Percentiles rank a stretch among this genome's conserved stretches.
Conservation (phyloP, 2,888 invertebrate genomes). For the Conistra vaccinii region DNA sequence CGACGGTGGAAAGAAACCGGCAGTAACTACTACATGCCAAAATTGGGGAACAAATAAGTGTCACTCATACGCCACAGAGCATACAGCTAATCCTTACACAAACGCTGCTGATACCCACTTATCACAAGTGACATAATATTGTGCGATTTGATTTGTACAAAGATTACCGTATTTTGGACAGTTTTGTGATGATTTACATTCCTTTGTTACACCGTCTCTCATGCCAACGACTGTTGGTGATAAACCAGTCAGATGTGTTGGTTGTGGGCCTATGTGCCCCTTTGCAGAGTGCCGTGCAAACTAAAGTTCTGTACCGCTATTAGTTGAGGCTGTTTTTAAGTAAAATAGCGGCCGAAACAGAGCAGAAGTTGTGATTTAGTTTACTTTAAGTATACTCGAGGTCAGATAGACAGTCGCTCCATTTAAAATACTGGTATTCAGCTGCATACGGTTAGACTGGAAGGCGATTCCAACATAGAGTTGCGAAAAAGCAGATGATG, state of each 20-base stretch:
- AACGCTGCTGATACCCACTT: conserved; percentile 48
- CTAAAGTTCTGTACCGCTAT: background rate
- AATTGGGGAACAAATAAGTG: conserved; percentile 50
- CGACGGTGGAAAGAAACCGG: conserved; percentile 40
- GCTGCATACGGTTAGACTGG: background rate
- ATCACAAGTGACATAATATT: conserved; percentile 54
- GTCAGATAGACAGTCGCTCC: background rate
- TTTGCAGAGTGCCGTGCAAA: background rate
- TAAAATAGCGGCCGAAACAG: background rate
- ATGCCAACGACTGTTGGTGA: background rate
- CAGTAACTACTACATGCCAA: background rate
- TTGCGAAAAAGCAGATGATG: background rate
- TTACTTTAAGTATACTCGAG: no score
- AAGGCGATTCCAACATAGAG: background rate
- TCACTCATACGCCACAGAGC: conserved; percentile 44
- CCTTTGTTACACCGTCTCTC: background rate
- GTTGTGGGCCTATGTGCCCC: background rate
- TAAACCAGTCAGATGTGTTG: background rate
- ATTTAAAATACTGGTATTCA: background rate
- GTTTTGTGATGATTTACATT: conserved; percentile 24
- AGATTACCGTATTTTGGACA: conserved; percentile 40
- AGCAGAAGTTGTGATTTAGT: background rate
- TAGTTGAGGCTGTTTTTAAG: no score
- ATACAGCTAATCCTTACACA: conserved; percentile 44
- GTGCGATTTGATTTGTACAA: conserved; percentile 51